These are phyloP conservation scores for Heliangelus exortis DNA, from an alignment of 2,797 vertebrate species.

Conservation along the genomic window DNA sequence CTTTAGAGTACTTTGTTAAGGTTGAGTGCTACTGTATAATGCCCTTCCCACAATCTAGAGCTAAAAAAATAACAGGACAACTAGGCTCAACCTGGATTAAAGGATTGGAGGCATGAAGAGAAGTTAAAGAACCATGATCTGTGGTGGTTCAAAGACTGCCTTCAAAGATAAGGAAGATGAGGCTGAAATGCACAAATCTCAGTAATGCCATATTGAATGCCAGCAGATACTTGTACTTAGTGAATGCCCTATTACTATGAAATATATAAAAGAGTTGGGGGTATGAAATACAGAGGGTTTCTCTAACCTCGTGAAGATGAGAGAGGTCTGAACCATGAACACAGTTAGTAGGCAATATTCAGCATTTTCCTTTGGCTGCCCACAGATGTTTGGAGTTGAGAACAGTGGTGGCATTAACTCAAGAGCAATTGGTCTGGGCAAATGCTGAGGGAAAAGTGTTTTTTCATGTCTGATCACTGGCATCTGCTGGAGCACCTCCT, in stretches of 20 bases:
- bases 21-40: slow-evolving; percentile 64
- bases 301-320: neutral
- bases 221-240: slow-evolving; percentile 56
- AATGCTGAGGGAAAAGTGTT: neutral
- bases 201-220: slow-evolving; percentile 62
- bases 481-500: neutral
- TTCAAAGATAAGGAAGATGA: slow-evolving; percentile 62
- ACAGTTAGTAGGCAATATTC: neutral
- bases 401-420: neutral
- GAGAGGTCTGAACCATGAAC: neutral
- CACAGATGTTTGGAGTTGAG: neutral
- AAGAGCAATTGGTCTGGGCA: neutral
- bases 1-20: slow-evolving; percentile 74
- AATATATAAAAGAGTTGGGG: neutral
- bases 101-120: slow-evolving; percentile 70
- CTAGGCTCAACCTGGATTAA: slow-evolving; percentile 74
- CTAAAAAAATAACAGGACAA: slow-evolving; percentile 50
- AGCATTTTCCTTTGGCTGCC: neutral
- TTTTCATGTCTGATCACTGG: neutral
- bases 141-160: slow-evolving; percentile 33
- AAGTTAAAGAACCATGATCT: slow-evolving; percentile 73
- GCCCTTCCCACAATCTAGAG: slow-evolving; percentile 27
- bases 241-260: slow-evolving; percentile 31
- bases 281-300: neutral
- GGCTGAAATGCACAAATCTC: slow-evolving; percentile 65